These are phyloP conservation scores for Eupeodes latifasciatus DNA, from an alignment of 2,888 invertebrate species.

Conservation along the genomic window DNA sequence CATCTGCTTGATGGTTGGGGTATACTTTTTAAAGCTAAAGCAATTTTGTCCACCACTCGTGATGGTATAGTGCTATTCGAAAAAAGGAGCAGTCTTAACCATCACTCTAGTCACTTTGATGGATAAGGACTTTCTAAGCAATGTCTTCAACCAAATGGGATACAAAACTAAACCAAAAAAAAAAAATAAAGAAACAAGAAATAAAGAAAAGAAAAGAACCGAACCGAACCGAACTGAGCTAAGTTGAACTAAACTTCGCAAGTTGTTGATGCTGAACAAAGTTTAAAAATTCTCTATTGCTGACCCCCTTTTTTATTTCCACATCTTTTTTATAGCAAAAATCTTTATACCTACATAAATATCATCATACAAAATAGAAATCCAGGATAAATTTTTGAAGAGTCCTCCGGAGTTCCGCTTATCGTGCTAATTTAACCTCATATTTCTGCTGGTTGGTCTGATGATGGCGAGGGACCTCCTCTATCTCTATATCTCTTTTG, in stretches of 20 bases:
- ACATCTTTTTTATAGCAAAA: constrained; percentile 5
- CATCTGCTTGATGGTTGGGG: constrained; percentile 55
- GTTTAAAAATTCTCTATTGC: constrained; percentile 31
- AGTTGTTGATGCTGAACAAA: constrained; percentile 50
- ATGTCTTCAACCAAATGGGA: constrained; percentile 59
- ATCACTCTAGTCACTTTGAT: constrained; percentile 62
- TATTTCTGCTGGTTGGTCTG: constrained; percentile 66
- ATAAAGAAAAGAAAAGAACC: background rate
- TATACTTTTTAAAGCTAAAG: constrained; percentile 42
- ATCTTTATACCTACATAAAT: background rate
- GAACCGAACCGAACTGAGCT: background rate
- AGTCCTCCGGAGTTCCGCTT: constrained; percentile 51
- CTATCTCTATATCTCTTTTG: background rate
- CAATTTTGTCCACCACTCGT: constrained; percentile 38
- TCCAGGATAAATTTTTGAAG: constrained; percentile 57
- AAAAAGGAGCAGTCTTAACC: constrained; percentile 41
- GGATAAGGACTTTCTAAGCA: constrained; percentile 55
- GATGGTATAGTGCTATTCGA: constrained; percentile 43
- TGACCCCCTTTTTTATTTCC: constrained; percentile 10
- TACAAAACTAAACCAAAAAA: background rate
- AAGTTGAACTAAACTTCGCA: constrained; percentile 13
- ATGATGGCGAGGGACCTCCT: too few relatives aligned
- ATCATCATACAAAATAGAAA: constrained; percentile 39
- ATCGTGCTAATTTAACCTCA: constrained; percentile 64
- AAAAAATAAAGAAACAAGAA: background rate